Conservation (phyloP, 2,888 invertebrate species). For the Dryococelus australis region DNA sequence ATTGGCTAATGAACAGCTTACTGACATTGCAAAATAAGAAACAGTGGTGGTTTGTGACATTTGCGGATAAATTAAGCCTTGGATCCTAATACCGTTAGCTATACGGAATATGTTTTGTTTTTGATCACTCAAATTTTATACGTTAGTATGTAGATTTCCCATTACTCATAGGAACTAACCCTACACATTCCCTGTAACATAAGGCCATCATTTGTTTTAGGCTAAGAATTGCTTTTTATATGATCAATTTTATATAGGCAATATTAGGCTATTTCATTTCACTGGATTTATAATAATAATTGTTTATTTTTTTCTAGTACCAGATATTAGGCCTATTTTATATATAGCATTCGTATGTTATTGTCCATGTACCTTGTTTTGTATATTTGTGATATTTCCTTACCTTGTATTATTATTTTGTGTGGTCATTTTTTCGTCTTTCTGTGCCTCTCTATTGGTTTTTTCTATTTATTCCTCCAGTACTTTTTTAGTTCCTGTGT, state of each 20-base stretch:
- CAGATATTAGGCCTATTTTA: not conserved
- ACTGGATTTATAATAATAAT: not conserved
- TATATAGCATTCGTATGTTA: not conserved
- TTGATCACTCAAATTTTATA: not conserved
- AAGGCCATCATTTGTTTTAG: not conserved
- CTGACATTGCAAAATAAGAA: not conserved
- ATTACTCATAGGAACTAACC: not conserved
- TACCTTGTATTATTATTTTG: not conserved
- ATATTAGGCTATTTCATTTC: not conserved
- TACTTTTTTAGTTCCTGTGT: too few species aligned
- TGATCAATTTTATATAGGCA: too few species aligned
- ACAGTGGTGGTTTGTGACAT: not conserved
- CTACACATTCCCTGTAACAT: not conserved
- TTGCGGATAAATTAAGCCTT: not conserved
- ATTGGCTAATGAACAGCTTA: slow-evolving; percentile 27
- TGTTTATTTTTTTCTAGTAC: not conserved
- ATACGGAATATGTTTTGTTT: not conserved
- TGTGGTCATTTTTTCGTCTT: too few species aligned
- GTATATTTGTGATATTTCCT: not conserved
- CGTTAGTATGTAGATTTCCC: not conserved
- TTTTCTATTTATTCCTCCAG: too few species aligned
- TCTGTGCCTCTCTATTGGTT: too few species aligned
- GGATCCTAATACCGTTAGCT: not conserved
- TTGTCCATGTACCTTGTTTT: not conserved
- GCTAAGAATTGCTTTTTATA: not conserved